Percentiles rank a stretch among this genome's conserved stretches.
Evolutionary conservation across 2,797 vertebrate genomes (phyloP).

Genomic region (Muraenolepis orangiensis): DNA sequence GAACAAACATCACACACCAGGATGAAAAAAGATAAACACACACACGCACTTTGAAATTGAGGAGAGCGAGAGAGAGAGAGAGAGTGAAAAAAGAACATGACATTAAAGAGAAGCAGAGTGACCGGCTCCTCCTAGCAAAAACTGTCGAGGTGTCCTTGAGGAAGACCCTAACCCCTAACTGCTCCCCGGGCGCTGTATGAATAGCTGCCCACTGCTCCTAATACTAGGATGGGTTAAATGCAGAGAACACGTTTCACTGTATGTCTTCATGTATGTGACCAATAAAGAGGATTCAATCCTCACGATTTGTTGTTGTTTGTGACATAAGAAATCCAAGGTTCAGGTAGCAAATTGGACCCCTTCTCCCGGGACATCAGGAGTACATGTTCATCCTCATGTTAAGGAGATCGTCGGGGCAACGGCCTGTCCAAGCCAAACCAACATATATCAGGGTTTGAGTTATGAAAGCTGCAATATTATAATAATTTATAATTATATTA

Average conservation of each 20-base stretch:
- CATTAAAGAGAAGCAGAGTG: too few relatives aligned
- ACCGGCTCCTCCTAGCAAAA: too few relatives aligned
- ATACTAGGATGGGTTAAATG: too few relatives aligned
- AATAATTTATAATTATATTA: too few relatives aligned
- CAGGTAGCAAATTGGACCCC: neutral
- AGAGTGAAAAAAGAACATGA: constrained; percentile 3
- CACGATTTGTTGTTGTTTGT: too few relatives aligned
- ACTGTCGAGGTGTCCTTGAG: too few relatives aligned
- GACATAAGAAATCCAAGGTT: neutral
- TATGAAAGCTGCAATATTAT: neutral
- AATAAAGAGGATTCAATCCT: too few relatives aligned
- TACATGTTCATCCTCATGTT: neutral
- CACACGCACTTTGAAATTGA: constrained; percentile 6
- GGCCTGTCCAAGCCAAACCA: neutral
- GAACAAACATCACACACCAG: constrained; percentile 15
- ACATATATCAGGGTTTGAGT: neutral
- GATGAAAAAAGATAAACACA: constrained; percentile 5
- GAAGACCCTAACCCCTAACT: too few relatives aligned
- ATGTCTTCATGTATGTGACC: too few relatives aligned
- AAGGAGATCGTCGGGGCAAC: neutral
- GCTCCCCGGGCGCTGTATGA: too few relatives aligned
- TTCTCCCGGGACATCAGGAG: neutral
- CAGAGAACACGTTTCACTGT: too few relatives aligned
- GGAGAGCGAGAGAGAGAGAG: constrained; percentile 15
- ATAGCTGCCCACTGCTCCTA: too few relatives aligned